Conservation (phyloP, 2,888 invertebrate genomes). For the Alentia gelatinosa region DNA sequence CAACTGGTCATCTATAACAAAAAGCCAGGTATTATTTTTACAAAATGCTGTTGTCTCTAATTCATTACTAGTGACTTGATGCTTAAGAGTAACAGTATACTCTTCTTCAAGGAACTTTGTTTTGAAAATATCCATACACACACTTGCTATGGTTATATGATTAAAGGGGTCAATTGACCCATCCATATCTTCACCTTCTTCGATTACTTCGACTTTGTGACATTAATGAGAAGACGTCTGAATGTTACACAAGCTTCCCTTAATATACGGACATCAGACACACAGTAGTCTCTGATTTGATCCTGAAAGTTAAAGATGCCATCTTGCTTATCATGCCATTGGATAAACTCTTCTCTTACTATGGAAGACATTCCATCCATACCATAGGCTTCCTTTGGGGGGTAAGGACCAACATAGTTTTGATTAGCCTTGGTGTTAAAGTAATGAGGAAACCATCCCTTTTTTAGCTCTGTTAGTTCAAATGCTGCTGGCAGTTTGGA, state of each 20-base stretch:
- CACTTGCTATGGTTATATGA: background rate
- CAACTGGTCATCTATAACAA: too few species aligned
- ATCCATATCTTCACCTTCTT: background rate
- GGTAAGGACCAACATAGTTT: background rate
- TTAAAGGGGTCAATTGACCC: background rate
- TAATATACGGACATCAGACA: background rate
- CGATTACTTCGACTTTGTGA: background rate
- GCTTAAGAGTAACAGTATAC: background rate
- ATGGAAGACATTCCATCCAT: background rate
- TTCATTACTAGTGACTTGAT: background rate
- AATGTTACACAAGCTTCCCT: conserved; percentile 8
- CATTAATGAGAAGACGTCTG: background rate
- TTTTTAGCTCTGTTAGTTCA: background rate
- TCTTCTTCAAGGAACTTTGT: background rate
- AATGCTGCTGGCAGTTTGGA: background rate
- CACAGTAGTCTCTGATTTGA: background rate
- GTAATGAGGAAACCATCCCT: background rate
- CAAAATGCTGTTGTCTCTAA: background rate
- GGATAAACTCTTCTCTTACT: background rate
- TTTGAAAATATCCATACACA: conserved; percentile 11
- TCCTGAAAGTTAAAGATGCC: background rate
- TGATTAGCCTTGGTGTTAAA: background rate
- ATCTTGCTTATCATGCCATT: background rate
- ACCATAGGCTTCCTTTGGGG: background rate
- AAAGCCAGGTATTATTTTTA: background rate